Conservation (phyloP, 2,113 vertebrate species). For the Gymnogyps californianus region DNA sequence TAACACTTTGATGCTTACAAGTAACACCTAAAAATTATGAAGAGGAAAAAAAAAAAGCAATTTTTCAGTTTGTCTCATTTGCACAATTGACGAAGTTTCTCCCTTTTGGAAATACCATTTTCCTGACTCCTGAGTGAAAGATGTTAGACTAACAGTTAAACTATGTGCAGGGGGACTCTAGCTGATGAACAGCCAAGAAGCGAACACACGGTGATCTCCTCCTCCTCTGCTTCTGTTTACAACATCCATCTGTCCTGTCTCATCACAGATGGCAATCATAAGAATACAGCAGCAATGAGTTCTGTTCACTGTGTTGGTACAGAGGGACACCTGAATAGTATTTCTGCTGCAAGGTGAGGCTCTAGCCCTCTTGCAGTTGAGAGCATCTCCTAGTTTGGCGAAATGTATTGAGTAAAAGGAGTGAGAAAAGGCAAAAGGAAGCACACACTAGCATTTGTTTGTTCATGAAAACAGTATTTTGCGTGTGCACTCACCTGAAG, state of each 20-base stretch:
- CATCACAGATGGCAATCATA: background rate
- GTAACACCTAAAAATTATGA: background rate
- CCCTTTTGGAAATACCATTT: background rate
- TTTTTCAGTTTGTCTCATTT: background rate
- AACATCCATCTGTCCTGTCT: constrained; percentile 45
- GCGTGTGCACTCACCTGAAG: constrained; percentile 77
- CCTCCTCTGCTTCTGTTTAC: constrained; percentile 20
- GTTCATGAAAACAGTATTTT: background rate
- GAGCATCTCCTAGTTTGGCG: background rate
- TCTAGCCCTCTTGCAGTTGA: background rate
- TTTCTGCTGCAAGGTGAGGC: background rate
- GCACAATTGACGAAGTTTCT: background rate
- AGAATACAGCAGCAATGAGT: background rate
- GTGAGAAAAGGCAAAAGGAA: background rate
- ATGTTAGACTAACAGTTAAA: background rate
- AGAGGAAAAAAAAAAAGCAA: background rate
- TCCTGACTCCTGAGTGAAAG: background rate
- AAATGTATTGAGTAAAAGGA: background rate
- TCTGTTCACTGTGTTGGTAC: background rate
- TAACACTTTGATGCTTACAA: background rate
- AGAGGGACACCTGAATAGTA: background rate
- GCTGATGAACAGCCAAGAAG: background rate
- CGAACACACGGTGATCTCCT: background rate
- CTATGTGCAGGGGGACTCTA: background rate
- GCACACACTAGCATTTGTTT: background rate